These are phyloP conservation scores for Poeciliopsis retropinna DNA, from an alignment of 2,113 vertebrate species.

Conservation along the genomic window DNA sequence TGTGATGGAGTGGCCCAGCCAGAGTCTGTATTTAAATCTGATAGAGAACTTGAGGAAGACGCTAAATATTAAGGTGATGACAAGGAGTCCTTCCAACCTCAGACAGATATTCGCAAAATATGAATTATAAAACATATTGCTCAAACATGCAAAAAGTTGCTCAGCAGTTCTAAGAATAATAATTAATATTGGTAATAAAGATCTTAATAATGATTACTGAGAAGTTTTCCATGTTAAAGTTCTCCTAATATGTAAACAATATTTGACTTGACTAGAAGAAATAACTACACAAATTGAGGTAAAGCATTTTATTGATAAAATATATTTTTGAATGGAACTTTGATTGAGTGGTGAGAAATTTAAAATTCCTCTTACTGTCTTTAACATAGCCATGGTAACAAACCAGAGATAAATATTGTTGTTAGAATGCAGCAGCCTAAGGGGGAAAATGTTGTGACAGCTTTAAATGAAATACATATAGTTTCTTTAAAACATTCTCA, in stretches of 20 bases:
- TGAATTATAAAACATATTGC: no score
- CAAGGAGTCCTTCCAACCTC: no score
- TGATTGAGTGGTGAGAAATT: constrained; percentile 38
- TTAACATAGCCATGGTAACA: neutral
- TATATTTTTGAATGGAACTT: constrained; percentile 10
- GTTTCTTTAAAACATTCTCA: constrained; percentile 65
- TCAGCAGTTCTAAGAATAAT: no score
- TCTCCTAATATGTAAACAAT: neutral
- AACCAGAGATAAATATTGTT: neutral
- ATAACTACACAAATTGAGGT: neutral
- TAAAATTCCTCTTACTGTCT: constrained; percentile 1
- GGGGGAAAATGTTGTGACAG: constrained; percentile 42
- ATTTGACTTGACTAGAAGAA: neutral
- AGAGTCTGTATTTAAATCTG: no score
- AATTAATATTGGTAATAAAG: no score
- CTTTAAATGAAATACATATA: constrained; percentile 59
- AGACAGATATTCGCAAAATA: no score
- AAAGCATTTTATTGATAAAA: neutral
- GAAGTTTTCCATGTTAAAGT: neutral
- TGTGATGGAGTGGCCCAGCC: no score
- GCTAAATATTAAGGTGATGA: no score
- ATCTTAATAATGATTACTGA: no score
- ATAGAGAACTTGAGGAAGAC: no score
- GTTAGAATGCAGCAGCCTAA: constrained; percentile 25
- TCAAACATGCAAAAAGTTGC: no score